Percentiles rank a stretch among this genome's conserved stretches.
Conservation (phyloP, 1,140 invertebrate species). For the Leptopilina clavipes region DNA sequence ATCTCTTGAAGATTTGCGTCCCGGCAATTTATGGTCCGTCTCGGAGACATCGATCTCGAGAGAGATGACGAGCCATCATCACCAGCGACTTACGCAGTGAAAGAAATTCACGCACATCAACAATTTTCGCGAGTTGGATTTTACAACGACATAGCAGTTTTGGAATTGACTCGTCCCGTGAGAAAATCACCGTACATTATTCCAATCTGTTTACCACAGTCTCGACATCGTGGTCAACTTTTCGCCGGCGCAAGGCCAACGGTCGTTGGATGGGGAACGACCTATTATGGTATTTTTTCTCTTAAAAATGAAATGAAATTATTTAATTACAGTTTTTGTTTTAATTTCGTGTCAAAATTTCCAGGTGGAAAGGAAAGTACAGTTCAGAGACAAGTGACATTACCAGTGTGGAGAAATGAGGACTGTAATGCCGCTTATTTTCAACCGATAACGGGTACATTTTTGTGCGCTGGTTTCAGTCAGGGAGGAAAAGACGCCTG, state of each 20-base stretch:
- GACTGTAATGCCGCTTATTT: slow-evolving; percentile 93
- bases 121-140: slow-evolving; percentile 89
- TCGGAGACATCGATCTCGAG: slow-evolving; percentile 91
- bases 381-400: slow-evolving; percentile 85
- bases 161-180: slow-evolving; percentile 84
- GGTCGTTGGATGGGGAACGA: slow-evolving; percentile 94
- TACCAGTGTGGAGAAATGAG: slow-evolving; percentile 93
- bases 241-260: slow-evolving; percentile 86
- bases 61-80: slow-evolving; percentile 87
- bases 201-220: slow-evolving; percentile 88
- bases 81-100: slow-evolving; percentile 85
- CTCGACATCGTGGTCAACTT: slow-evolving; percentile 74
- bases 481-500: slow-evolving; percentile 94
- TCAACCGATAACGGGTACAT: slow-evolving; percentile 92
- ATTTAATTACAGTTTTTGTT: too few relatives aligned
- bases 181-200: slow-evolving; percentile 88
- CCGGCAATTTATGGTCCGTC: slow-evolving; percentile 89
- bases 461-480: slow-evolving; percentile 92
- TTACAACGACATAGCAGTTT: slow-evolving; percentile 93
- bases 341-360: slow-evolving; percentile 40
- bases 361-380: slow-evolving; percentile 88
- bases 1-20: slow-evolving; percentile 82
- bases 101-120: slow-evolving; percentile 85
- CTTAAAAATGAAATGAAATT: slow-evolving; percentile 24
- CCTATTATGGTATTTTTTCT: slow-evolving; percentile 80